Evolutionary conservation across 2,113 vertebrate species (phyloP).

Genomic region (Hippolais icterina): DNA sequence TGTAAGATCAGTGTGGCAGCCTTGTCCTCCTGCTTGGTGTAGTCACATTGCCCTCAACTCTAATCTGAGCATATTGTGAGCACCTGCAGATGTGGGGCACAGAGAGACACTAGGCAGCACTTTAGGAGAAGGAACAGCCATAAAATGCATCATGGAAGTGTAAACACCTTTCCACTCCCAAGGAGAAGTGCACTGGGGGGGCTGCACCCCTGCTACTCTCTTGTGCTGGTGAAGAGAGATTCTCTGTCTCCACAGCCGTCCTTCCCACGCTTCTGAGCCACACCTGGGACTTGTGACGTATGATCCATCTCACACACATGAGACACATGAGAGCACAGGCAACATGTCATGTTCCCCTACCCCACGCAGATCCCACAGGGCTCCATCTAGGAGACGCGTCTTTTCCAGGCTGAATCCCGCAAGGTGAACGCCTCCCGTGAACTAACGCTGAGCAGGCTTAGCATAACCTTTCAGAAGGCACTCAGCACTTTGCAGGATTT

Average conservation of each 20-base stretch:
- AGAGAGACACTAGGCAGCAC: background rate
- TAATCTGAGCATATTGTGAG: background rate
- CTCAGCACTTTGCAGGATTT: slow-evolving; percentile 45
- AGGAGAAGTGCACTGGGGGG: background rate
- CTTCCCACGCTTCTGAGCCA: background rate
- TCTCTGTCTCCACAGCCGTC: background rate
- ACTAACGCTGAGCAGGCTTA: background rate
- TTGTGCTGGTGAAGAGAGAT: background rate
- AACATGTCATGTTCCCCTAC: background rate
- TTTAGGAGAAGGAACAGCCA: background rate
- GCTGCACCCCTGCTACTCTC: background rate
- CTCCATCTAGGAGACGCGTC: background rate
- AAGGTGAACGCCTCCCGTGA: slow-evolving; percentile 4
- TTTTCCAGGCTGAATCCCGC: slow-evolving; percentile 26
- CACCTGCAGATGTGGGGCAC: background rate
- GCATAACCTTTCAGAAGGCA: slow-evolving; percentile 39
- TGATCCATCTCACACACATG: background rate
- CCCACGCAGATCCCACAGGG: background rate
- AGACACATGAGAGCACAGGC: background rate
- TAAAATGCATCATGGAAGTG: rapidly evolving
- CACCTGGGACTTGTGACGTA: background rate
- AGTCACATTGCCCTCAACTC: background rate
- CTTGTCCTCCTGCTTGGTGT: background rate
- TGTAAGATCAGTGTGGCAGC: background rate
- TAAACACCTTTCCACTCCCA: background rate